Evolutionary conservation across 2,888 invertebrate species (phyloP).

Genomic region (Mythimna loreyi): DNA sequence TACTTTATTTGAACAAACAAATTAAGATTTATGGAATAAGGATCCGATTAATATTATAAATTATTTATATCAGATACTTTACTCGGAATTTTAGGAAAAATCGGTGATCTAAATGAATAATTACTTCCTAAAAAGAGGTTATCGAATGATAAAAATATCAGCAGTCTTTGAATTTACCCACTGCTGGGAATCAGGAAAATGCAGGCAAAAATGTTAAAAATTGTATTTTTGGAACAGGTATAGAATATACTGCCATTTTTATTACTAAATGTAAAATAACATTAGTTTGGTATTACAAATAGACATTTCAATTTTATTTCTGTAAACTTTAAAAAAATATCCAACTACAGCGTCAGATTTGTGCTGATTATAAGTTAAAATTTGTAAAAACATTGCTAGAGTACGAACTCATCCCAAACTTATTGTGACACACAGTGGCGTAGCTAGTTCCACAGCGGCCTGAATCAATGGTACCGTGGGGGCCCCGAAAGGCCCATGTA

Average conservation of each 20-base stretch:
- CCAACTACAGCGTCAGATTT: constrained; percentile 6
- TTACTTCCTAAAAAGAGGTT: not conserved
- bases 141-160: not conserved
- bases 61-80: not conserved
- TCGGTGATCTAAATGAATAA: not conserved
- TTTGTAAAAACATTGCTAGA: constrained; percentile 22
- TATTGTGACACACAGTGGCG: constrained; percentile 38
- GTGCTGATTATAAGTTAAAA: not conserved
- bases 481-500: no score
- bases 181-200: no score
- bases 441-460: no score
- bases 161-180: no score
- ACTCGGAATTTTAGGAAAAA: not conserved
- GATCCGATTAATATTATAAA: not conserved
- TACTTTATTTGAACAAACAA: constrained; percentile 13
- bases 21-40: constrained; percentile 8
- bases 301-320: no score
- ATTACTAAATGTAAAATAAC: no score
- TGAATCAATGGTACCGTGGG: no score
- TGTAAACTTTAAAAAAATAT: not conserved
- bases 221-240: no score
- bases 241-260: no score
- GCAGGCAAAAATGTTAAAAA: no score
- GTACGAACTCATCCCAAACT: constrained; percentile 23
- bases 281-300: no score